phyloP scores from a whole-genome alignment of 2,888 invertebrate genomes.

The Zelleria hepariella region DNA sequence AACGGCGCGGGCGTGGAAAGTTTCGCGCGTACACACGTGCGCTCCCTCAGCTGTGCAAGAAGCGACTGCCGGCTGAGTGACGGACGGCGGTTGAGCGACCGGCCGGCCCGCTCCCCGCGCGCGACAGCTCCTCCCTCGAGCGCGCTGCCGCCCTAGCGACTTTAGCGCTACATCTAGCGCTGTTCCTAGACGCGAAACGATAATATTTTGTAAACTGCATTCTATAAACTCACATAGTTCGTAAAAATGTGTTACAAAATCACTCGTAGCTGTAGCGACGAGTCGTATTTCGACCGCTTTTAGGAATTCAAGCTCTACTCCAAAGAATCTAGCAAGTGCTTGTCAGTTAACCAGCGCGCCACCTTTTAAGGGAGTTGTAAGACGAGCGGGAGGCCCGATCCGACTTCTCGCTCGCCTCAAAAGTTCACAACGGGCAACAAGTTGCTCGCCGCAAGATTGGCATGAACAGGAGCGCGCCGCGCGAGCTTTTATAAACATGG shows the following conservation, averaged over 20 bases:
- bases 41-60: slow-evolving; percentile 39
- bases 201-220: too few relatives aligned
- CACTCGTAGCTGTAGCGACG: too few relatives aligned
- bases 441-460: slow-evolving; percentile 68
- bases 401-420: slow-evolving; percentile 40
- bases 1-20: slow-evolving; percentile 45
- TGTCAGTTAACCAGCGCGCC: neutral
- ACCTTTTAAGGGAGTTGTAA: neutral
- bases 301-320: neutral
- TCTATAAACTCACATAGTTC: too few relatives aligned
- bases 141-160: slow-evolving; percentile 24
- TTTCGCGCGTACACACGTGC: slow-evolving; percentile 30
- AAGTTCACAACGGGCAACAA: slow-evolving; percentile 69
- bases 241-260: too few relatives aligned
- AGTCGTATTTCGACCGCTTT: neutral
- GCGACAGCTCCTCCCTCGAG: slow-evolving; percentile 62
- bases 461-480: slow-evolving; percentile 69
- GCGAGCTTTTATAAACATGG: slow-evolving; percentile 71
- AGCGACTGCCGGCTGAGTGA: slow-evolving; percentile 44
- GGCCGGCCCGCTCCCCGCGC: slow-evolving; percentile 59
- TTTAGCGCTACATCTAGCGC: neutral
- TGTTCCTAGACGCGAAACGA: too few relatives aligned
- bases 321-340: neutral
- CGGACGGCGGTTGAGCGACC: slow-evolving; percentile 45
- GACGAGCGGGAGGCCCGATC: neutral